These are phyloP conservation scores for Clarias batrachus DNA, from an alignment of 2,113 vertebrate species.

Conservation along the genomic window DNA sequence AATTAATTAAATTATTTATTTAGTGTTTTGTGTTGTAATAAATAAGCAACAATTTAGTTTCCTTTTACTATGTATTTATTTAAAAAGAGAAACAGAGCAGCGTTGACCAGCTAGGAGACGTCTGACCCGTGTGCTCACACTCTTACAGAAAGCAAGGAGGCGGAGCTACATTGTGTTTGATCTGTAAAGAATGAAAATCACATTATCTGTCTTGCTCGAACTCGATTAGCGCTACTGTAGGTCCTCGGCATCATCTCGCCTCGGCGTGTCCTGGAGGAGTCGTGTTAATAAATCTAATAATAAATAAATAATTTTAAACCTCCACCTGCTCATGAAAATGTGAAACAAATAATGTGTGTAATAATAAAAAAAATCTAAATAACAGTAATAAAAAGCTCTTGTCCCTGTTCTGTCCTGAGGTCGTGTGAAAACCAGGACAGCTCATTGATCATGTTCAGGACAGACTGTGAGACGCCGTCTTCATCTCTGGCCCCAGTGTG, in stretches of 20 bases:
- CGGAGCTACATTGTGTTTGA: not conserved
- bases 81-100: not conserved
- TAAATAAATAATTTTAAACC: too few species aligned
- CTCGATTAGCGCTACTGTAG: not conserved
- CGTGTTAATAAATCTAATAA: too few species aligned
- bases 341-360: not conserved
- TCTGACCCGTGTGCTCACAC: not conserved
- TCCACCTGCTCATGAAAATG: not conserved
- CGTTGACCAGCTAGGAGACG: not conserved
- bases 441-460: not conserved
- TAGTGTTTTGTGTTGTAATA: not conserved
- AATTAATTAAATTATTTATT: too few species aligned
- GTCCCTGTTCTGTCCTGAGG: not conserved
- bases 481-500: not conserved
- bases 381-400: too few species aligned
- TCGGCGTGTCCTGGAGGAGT: not conserved
- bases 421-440: constrained; percentile 5
- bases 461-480: constrained; percentile 8
- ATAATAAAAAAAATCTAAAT: too few species aligned
- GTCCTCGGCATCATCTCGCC: not conserved
- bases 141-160: not conserved
- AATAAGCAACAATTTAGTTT: not conserved
- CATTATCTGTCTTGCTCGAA: not conserved
- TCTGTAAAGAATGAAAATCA: not conserved
- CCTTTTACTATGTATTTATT: not conserved